Evolutionary conservation across 2,888 invertebrate genomes (phyloP), one percentile per base, ranked within the genome.

Genomic region (Lycia hirtaria): DNA sequence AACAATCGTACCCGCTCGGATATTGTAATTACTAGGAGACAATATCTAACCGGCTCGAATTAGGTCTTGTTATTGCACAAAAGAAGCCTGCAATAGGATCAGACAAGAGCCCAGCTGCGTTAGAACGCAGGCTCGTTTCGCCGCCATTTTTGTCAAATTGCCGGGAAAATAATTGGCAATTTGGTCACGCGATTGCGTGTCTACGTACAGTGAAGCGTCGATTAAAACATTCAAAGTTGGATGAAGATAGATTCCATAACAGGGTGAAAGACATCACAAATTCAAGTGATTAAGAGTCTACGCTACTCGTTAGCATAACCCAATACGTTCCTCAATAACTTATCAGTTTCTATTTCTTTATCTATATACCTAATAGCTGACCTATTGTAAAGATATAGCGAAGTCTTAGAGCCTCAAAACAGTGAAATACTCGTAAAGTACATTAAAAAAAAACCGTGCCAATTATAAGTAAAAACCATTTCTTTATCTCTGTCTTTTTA

Each of bases 131-230:
- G 72, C 68, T 62, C 24, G 69, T 72, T 56, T 59, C 7, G 4
- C 6, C 70, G 73, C 85, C 84, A 83, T 85, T 87, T 87, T 86
- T 76, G 87, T 80, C 76, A 76, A 83, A 80, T 80, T 73, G 75
- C 72, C 75, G 73, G 75, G 73, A 79, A 83, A 80, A 81, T 79
- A 76, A 80, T 78, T 72, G 73, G 64, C 64, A 53, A 69, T 67
- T 67, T 43, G 65, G 71, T 69, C 84, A 83, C 80, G 81, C 81
- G 75, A 86, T 84, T 73, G 81, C 85, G 74, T 83, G 80, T 54
- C 56, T 41, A 57, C 53, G 22, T 56, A 56, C 56, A 58, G 49
- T 57, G 45, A 24, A 33, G 50, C 43, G 44, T 38, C 45, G 45
- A 53, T 51, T 53, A 48, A 41, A 32, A 52, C 55, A 44, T 48